These are phyloP conservation scores for Halcyon leucocephala DNA, from an alignment of 2,797 vertebrate species.

Conservation along the genomic window DNA sequence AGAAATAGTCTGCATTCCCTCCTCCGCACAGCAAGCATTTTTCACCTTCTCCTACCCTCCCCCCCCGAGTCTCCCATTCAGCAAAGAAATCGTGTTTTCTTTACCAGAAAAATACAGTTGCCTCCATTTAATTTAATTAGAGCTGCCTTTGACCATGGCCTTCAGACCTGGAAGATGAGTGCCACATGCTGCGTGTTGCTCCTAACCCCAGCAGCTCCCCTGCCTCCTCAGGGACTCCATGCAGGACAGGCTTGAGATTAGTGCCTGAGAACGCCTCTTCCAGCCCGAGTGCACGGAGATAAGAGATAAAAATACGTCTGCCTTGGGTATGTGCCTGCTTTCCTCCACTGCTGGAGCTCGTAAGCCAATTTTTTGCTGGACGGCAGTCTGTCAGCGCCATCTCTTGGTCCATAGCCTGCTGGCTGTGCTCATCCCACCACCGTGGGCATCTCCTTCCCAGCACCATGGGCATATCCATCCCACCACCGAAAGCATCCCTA, in stretches of 20 bases:
- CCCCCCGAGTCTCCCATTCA: rapidly evolving
- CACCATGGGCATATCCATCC: rapidly evolving
- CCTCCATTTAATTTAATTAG: not conserved
- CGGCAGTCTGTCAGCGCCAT: conserved; percentile 60
- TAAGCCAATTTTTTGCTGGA: not conserved
- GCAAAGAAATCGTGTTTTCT: not conserved
- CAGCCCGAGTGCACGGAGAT: conserved; percentile 18
- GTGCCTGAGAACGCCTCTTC: conserved; percentile 45
- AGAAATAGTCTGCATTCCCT: not conserved
- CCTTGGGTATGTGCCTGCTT: not conserved
- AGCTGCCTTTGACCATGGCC: not conserved
- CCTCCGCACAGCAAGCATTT: not conserved
- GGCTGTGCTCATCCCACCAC: not conserved
- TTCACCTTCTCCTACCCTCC: not conserved
- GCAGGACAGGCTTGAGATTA: conserved; percentile 12
- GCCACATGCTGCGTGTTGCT: not conserved
- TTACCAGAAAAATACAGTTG: not conserved
- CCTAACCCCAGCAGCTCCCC: conserved; percentile 42
- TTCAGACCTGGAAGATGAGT: conserved; percentile 24
- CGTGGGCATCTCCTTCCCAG: no score
- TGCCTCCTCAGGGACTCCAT: not conserved
- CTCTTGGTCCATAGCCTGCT: not conserved
- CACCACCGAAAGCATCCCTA: rapidly evolving
- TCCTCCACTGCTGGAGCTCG: not conserved
- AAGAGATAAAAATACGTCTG: conserved; percentile 45